Evolutionary conservation across 2,888 invertebrate genomes (phyloP), one percentile per base, ranked within the genome.

Genomic region (Polydrusus pterygomalis): DNA sequence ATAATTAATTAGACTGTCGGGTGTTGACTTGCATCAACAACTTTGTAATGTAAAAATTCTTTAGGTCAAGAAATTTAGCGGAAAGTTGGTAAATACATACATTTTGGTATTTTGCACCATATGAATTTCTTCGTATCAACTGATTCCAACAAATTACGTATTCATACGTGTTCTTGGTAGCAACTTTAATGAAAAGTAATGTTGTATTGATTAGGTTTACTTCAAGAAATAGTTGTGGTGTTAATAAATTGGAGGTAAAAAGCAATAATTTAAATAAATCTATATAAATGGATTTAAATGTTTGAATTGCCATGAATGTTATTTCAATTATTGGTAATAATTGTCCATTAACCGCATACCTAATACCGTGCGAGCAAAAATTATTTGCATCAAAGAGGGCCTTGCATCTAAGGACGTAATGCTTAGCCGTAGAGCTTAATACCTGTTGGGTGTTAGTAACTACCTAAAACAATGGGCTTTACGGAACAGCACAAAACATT

Each of bases 41-140:
- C 40, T 43, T 69, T 69, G 34, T 17, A 30, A 43, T 69, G 20
- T 38, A 17, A 38, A 58, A 58, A 69, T 51, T 67, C 34, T 15
- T 67, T 67, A 51, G 11, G 69, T 43, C 68, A 38, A 51, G 20
- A 20, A 45, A 70, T 45, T 60, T 47, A 70, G 3, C 7, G 5
- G 9, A 7, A 10, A 34, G 34, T 18, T 49, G 34, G n/a, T 64
- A 49, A 64, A 49, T 64, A 34, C 25, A 49, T 18, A 51, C 10
- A 54, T 56, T 69, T 70, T 40, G 70, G 70, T 70, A 62, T 62
- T 62, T 70, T 70, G 62, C 62, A 70, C 49, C 49, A 62, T 62
- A 38, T 13, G 69, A 45, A 40, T 58, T 60, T 70, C 70, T 56
- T 43, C 58, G 56, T 69, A 69, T 45, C n/a, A 18, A 45, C 40